Base-by-base conservation (phyloP, 2,797 vertebrate species). In the Typhlichthys subterraneus region DNA sequence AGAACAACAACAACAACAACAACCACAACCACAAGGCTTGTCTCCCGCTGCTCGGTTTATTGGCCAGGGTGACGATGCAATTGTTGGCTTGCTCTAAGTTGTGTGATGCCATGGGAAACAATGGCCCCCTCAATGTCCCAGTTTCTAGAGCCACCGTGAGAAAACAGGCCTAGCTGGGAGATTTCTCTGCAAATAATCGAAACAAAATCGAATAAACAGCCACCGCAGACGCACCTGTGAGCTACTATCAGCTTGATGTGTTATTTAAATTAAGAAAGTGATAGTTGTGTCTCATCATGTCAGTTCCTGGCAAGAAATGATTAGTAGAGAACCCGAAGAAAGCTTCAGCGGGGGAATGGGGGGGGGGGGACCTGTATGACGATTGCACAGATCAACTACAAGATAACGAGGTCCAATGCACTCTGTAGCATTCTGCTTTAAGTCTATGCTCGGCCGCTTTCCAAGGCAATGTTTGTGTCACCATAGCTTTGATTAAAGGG, bases 401-500 rank as follows among this genome's bases (percentile, higher is more conserved):
- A 12, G 31, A 17, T 12, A 19, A 17, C 8, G 7, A 47, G 58
- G 14, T 53, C n/a, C 31, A 15, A 47, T 59, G 47, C 15, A 62
- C 69, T 55, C 50, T 14, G 59, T 57, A 46, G 66, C 65, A 51
- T 55, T 52, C 61, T 17, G 49, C 55, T 47, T 61, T 50, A 61
- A 78, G 64, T 69, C 58, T 69, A 70, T 53, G 54, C 63, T 65
- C 57, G 50, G 74, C 73, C 63, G 8, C 70, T 81, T 83, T 83
- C 64, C 58, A 63, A 68, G 52, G 61, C 56, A n/a, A 50, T 79
- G 76, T 88, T 86, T 85, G 75, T 76, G 74, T 72, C 75, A 57
- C 70, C 65, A 76, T 64, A 14, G 70, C 76, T 84, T 69, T 81
- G 82, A 88, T 86, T 89, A 84, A 75, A 68, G 33, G 52, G 85